Evolutionary conservation across 2,113 vertebrate genomes (phyloP), one percentile per base, ranked within the genome.

Genomic region (Leptobrachium ailaonicum): DNA sequence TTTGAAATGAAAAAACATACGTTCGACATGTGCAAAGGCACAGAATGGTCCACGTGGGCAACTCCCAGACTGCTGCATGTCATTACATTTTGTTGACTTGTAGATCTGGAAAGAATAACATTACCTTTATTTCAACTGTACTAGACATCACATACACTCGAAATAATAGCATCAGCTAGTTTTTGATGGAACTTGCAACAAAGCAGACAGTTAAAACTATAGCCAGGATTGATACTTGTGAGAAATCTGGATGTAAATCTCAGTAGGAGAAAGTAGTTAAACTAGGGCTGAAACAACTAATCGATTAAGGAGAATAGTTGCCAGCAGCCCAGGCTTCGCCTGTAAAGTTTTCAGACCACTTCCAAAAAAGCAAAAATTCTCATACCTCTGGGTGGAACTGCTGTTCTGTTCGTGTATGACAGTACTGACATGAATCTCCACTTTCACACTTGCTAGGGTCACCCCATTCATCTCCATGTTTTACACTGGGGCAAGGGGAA

Each of bases 31-130:
- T 88, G 97, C 97, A 83, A 99, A 99, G 90, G 97, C 97, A 92
- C 97, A 99, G 92, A 99, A 99, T n/a, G 97, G 97, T 84, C 97
- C 97, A 86, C 97, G 90, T 80, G 97, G 97, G 86, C 97, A 99
- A 94, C 95, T 96, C 86, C 96, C 97, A 75, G 95, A 93, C 90
- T 99, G 97, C 88, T 98, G 97, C 95, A 99, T 98, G 82, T 99
- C 97, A 60, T 99, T 99, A 89, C 97, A 99, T 91, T 98, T 98
- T 68, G 96, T 98, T 83, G 97, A 98, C 85, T 97, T 97, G 88
- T 98, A 99, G 88, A 98, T 99, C 97, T 99, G 88, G 56, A 72
- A 73, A 71, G 14, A 32, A 32, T 32, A 32, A 32, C 20, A 32
- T 32, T 32, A 32, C 20, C 20, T 32, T 32, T 32, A 32, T 32